Conservation (phyloP, 1,140 invertebrate species). For the Oryzaephilus surinamensis region DNA sequence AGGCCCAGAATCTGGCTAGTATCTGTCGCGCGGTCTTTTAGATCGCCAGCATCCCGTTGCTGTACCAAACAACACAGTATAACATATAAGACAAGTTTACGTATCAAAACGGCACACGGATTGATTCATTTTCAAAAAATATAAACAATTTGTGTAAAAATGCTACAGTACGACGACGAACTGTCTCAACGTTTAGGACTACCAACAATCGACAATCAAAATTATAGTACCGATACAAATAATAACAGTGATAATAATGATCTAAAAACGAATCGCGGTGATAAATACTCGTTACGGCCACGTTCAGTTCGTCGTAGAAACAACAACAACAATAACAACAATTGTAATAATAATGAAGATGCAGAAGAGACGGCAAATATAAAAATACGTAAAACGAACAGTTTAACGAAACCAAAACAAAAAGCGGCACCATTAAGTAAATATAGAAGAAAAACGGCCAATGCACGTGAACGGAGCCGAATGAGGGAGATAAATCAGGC, state of each 20-base stretch:
- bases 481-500: conserved; percentile 85
- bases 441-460: conserved; percentile 80
- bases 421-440: conserved; percentile 77
- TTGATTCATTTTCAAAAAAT: too few relatives aligned
- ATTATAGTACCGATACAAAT: conserved; percentile 20
- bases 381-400: conserved; percentile 4
- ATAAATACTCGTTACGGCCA: conserved; percentile 33
- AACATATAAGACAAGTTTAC: too few relatives aligned
- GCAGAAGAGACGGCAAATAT: conserved; percentile 5
- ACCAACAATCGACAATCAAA: too few relatives aligned
- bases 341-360: conserved; percentile 16
- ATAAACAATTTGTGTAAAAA: too few relatives aligned
- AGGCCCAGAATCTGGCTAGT: too few relatives aligned
- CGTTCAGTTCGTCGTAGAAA: conserved; percentile 22
- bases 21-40: too few relatives aligned
- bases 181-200: too few relatives aligned
- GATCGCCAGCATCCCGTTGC: too few relatives aligned
- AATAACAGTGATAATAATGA: too few relatives aligned
- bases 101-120: too few relatives aligned
- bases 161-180: too few relatives aligned
- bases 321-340: conserved; percentile 5
- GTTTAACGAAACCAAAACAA: conserved; percentile 50
- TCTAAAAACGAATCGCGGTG: conserved; percentile 22
- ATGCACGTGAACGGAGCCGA: conserved; percentile 70
- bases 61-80: too few relatives aligned